Percentiles rank a stretch among this genome's conserved stretches.
phyloP scores from a whole-genome alignment of 2,113 vertebrate genomes.

The Erpornis zantholeuca region DNA sequence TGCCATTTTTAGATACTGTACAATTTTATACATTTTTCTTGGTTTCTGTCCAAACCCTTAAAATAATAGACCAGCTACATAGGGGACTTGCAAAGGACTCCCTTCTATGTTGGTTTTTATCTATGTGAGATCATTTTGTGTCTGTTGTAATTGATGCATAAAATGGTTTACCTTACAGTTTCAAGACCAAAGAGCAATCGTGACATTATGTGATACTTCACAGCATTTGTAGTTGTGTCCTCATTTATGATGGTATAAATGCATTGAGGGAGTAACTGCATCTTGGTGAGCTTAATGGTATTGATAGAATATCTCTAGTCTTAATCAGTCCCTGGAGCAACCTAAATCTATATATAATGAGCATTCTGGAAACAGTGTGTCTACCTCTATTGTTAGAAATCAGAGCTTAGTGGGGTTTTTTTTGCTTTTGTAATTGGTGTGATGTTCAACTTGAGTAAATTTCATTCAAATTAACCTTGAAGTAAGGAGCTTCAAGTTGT shows the following conservation, averaged over 20 bases:
- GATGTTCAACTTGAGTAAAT: slow-evolving; percentile 34
- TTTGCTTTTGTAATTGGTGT: slow-evolving; percentile 11
- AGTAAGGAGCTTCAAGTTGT: neutral
- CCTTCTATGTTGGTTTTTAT: neutral
- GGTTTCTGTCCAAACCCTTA: neutral
- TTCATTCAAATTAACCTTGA: slow-evolving; percentile 48
- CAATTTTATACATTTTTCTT: neutral
- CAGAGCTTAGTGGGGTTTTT: neutral
- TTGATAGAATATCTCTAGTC: slow-evolving; percentile 14
- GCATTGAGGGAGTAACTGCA: neutral
- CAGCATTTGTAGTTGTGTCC: neutral
- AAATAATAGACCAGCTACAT: neutral
- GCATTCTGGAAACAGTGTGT: neutral
- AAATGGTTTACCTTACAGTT: neutral
- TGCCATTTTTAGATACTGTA: neutral
- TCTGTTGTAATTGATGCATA: neutral
- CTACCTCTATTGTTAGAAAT: slow-evolving; percentile 20
- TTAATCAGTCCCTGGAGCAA: slow-evolving; percentile 38
- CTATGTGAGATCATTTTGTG: neutral
- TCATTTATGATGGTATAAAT: neutral
- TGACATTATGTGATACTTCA: neutral
- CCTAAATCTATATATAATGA: slow-evolving; percentile 55
- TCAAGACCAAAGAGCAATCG: neutral
- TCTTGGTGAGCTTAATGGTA: slow-evolving; percentile 26
- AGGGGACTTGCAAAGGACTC: rapidly evolving